Conservation (phyloP, 2,113 vertebrate species). For the Vulpes ferrilata region DNA sequence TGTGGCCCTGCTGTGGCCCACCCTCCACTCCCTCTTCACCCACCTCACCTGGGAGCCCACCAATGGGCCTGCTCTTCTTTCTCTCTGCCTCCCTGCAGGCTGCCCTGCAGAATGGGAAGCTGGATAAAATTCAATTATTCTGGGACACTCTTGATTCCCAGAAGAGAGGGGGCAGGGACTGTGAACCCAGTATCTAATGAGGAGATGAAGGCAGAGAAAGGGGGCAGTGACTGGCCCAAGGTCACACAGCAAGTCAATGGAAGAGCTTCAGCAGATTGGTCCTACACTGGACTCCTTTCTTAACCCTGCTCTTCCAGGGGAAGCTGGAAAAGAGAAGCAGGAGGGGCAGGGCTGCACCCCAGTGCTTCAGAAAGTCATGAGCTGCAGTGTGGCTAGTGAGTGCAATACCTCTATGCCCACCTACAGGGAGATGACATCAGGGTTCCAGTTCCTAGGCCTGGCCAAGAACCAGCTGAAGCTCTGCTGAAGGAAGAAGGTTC, state of each 20-base stretch:
- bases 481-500: not conserved
- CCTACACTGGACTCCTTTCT: not conserved
- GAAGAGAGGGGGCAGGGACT: not conserved
- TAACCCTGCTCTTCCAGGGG: conserved; percentile 25
- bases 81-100: not conserved
- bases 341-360: not conserved
- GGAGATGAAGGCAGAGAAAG: conserved; percentile 38
- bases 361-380: conserved; percentile 12
- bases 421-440: not conserved
- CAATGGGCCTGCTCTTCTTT: not conserved
- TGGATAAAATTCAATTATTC: conserved; percentile 42
- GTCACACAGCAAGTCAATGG: not conserved
- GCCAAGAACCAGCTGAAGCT: not conserved
- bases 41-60: not conserved
- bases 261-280: not conserved
- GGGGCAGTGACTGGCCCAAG: conserved; percentile 13
- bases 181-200: not conserved
- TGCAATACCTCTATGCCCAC: not conserved
- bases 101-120: not conserved
- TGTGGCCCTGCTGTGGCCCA: not conserved
- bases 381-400: conserved; percentile 12
- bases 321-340: conserved; percentile 22
- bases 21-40: not conserved
- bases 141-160: not conserved
- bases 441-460: not conserved